These are phyloP conservation scores for Triplophysa yarkandensis DNA, from an alignment of 2,797 vertebrate species.

Conservation along the genomic window DNA sequence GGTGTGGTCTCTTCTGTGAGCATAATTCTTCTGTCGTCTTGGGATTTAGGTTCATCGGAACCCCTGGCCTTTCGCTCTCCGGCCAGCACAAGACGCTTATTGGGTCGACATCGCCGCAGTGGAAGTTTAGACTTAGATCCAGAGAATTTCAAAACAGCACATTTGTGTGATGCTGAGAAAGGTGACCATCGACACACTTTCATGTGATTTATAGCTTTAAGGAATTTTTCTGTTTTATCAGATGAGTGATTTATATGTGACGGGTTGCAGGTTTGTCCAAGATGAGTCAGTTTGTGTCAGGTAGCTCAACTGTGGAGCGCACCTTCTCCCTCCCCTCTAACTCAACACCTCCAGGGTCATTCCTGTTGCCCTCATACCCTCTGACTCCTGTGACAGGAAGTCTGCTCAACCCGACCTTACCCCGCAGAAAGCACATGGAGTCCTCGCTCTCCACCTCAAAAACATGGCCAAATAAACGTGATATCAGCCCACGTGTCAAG, in stretches of 20 bases:
- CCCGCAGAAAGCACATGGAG: constrained; percentile 67
- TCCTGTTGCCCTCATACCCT: constrained; percentile 84
- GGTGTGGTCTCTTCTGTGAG: background rate
- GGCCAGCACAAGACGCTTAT: constrained; percentile 67
- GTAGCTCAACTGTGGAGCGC: constrained; percentile 76
- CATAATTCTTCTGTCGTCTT: background rate
- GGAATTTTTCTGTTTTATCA: background rate
- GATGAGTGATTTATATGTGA: constrained; percentile 5
- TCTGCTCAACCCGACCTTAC: constrained; percentile 69
- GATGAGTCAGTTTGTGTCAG: constrained; percentile 68
- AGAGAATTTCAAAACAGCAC: constrained; percentile 75
- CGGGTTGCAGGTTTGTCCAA: constrained; percentile 69
- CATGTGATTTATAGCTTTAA: no score
- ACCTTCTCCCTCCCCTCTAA: constrained; percentile 70
- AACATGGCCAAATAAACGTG: constrained; percentile 88
- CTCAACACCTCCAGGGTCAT: constrained; percentile 69
- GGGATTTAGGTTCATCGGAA: constrained; percentile 57
- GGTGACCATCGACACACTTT: constrained; percentile 58
- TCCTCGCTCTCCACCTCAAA: constrained; percentile 80
- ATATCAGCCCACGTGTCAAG: constrained; percentile 71
- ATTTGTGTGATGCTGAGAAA: constrained; percentile 62
- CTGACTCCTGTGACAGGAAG: constrained; percentile 77
- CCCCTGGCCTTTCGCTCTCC: constrained; percentile 67
- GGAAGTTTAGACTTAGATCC: constrained; percentile 84
- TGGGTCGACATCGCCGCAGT: constrained; percentile 72